These are phyloP conservation scores for Crambe crambe DNA, from an alignment of 37 sponge, comb jelly and placozoan genomes.

Conservation along the genomic window DNA sequence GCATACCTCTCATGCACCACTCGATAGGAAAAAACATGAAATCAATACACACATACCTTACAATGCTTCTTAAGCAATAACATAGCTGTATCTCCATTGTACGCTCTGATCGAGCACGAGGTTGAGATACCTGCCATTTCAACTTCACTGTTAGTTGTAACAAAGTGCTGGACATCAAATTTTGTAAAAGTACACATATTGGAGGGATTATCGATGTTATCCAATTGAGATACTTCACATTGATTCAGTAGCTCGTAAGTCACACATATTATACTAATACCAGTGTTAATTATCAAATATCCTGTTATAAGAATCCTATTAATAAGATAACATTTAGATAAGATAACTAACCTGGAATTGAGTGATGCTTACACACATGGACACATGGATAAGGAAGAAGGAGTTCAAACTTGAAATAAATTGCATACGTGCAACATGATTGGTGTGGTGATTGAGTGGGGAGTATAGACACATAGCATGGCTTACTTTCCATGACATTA, in stretches of 20 bases:
- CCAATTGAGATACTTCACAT: not conserved
- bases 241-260: not conserved
- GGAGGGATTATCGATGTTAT: no score
- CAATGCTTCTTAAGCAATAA: not conserved
- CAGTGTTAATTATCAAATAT: not conserved
- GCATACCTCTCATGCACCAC: not conserved
- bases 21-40: no score
- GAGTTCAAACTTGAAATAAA: conserved; percentile 15
- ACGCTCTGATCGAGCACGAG: not conserved
- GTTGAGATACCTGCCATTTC: not conserved
- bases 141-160: not conserved
- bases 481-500: not conserved
- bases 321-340: no score
- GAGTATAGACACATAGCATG: not conserved
- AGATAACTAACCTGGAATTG: not conserved
- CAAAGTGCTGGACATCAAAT: not conserved
- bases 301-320: not conserved
- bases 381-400: not conserved
- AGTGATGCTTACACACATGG: not conserved
- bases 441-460: not conserved
- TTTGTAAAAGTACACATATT: no score
- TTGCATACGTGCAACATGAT: not conserved
- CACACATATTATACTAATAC: not conserved
- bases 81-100: not conserved
- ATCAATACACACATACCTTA: not conserved